Base-by-base conservation (phyloP, 2,797 vertebrate species). In the Euphonia xanthogaster region DNA sequence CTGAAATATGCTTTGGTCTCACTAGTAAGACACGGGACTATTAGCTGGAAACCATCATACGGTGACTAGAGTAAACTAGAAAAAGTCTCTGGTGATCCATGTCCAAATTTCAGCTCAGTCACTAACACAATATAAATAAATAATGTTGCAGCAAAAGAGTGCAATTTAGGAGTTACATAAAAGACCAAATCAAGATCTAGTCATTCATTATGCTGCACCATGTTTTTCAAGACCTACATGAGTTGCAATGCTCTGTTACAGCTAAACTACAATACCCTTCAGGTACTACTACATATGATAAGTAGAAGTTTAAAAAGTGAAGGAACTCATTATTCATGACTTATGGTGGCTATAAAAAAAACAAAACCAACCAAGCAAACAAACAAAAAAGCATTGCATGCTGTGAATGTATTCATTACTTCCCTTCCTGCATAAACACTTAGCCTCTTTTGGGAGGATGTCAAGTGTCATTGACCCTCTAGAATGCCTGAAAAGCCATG, bases 101-200 rank as follows among this genome's bases (percentile, higher is more conserved):
- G 54, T 54, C 31, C 76, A 73, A 31, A 70, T 92, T 92, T 57
- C 35, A 75, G n/a, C 45, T 76, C 25, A 63, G 40, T 44, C 45
- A 19, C 12, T 65, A 90, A 37, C 12, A 57, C 7, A 35, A 22
- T 18, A 50, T 86, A 80, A 94, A 93, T 77, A 88, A 88, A 63
- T 40, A 83, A 88, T 3, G 2, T 17, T 42, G 17, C 25, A 45
- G 7, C 54, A 71, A 74, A 45, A 40, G 30, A 80, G 19, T n/a
- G 19, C 12, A 45, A 61, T 60, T 86, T 74, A 83, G 15, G 25
- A 96, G 39, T 70, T 66, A 67, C 25, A 25, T 45, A 80, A 76
- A 73, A 0, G 2, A 82, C 21, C 21, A 62, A 57, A 54, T 17
- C 14, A 82, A 58, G 63, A 55, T 67, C 6, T 10, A 30, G 21